Conservation (phyloP, 2,113 vertebrate genomes). For the Holacanthus passer region DNA sequence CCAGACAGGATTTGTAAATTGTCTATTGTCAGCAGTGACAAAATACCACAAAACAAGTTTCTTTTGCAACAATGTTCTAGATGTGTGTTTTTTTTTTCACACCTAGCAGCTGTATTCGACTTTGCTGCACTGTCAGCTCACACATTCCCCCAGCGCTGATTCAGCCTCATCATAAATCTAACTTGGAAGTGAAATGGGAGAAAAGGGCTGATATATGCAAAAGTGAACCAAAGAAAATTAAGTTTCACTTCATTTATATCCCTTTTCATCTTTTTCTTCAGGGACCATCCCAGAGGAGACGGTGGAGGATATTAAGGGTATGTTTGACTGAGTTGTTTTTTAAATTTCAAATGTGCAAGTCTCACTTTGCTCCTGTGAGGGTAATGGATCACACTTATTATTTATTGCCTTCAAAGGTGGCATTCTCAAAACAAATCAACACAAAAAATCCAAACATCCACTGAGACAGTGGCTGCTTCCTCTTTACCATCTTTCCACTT, state of each 20-base stretch:
- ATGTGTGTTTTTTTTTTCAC: background rate
- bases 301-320: constrained; percentile 98
- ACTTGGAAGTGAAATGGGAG: background rate
- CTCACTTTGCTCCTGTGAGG: background rate
- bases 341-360: background rate
- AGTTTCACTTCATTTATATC: background rate
- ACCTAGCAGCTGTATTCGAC: background rate
- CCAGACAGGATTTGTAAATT: background rate
- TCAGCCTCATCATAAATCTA: constrained; percentile 8
- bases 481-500: background rate
- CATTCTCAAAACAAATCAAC: background rate
- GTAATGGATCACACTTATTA: background rate
- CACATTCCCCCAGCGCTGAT: constrained; percentile 1
- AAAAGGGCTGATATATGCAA: background rate
- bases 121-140: constrained; percentile 4
- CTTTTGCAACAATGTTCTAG: background rate
- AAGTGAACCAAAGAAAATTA: constrained; percentile 7
- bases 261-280: constrained; percentile 68
- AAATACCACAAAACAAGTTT: background rate
- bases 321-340: constrained; percentile 14
- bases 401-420: constrained; percentile 6
- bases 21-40: background rate
- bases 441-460: background rate
- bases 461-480: background rate
- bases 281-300: constrained; percentile 93